These are phyloP conservation scores for Poeciliopsis presidionis DNA, from an alignment of 2,797 vertebrate species.

Conservation along the genomic window DNA sequence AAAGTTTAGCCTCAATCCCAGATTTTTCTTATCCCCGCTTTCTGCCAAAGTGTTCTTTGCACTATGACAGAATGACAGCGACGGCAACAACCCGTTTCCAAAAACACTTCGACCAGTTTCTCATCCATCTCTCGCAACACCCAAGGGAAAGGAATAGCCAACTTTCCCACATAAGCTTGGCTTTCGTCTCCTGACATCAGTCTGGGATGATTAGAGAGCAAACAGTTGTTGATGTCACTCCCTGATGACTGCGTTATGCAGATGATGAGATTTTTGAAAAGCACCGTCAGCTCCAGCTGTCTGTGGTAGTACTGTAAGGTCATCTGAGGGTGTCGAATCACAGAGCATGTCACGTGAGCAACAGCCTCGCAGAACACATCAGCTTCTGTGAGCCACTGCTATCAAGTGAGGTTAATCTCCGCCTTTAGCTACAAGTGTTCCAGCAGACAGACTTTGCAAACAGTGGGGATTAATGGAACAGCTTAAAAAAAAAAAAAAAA, in stretches of 20 bases:
- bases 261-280: slow-evolving; percentile 48
- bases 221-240: slow-evolving; percentile 62
- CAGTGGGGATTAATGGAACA: slow-evolving; percentile 56
- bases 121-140: slow-evolving; percentile 36
- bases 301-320: slow-evolving; percentile 29
- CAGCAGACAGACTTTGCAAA: slow-evolving; percentile 53
- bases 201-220: slow-evolving; percentile 59
- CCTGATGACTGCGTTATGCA: slow-evolving; percentile 50
- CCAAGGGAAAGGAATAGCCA: slow-evolving; percentile 36
- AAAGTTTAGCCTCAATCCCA: slow-evolving; percentile 23
- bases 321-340: slow-evolving; percentile 48
- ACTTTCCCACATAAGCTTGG: slow-evolving; percentile 57
- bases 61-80: slow-evolving; percentile 44
- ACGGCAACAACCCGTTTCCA: slow-evolving; percentile 54
- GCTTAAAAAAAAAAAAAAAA: slow-evolving; percentile 52
- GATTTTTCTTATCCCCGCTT: slow-evolving; percentile 7
- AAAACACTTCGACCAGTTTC: slow-evolving; percentile 41
- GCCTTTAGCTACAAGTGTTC: slow-evolving; percentile 45
- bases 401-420: slow-evolving; percentile 60
- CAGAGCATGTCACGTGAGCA: slow-evolving; percentile 23
- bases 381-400: slow-evolving; percentile 32
- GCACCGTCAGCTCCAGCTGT: slow-evolving; percentile 36
- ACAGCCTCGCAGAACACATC: slow-evolving; percentile 33
- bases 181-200: slow-evolving; percentile 33
- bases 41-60: slow-evolving; percentile 46